Evolutionary conservation across 2,888 invertebrate species (phyloP).

Genomic region (Platynereis dumerilii): DNA sequence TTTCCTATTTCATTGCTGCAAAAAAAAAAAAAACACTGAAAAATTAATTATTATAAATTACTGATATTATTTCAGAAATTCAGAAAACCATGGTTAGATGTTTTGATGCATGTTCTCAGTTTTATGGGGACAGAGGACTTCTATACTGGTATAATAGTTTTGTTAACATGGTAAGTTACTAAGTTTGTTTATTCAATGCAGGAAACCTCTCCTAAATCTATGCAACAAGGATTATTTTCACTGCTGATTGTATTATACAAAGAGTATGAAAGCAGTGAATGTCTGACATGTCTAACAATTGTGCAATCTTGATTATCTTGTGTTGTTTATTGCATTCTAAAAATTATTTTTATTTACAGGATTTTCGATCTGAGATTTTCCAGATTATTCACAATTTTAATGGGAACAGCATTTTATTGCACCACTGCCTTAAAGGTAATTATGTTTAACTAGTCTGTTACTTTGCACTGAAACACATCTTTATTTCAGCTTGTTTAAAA

Average conservation of each 20-base stretch:
- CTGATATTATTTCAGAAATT: constrained; percentile 22
- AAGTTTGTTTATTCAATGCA: no score
- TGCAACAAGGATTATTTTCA: no score
- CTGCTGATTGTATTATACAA: background rate
- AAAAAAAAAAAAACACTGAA: no score
- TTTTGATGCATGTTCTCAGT: constrained; percentile 12
- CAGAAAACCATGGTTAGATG: constrained; percentile 11
- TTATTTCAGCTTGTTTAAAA: no score
- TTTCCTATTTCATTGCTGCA: no score
- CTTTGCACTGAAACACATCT: background rate
- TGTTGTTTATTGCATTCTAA: background rate
- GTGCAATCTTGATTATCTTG: background rate
- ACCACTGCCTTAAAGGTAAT: constrained; percentile 20
- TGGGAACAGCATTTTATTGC: constrained; percentile 19
- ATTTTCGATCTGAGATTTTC: constrained; percentile 17
- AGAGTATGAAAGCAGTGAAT: background rate
- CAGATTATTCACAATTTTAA: constrained; percentile 21
- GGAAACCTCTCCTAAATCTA: no score
- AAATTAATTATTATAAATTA: no score
- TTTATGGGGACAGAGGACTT: constrained; percentile 24
- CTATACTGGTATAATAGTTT: constrained; percentile 13
- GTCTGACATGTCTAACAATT: background rate
- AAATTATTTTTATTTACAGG: constrained; percentile 18
- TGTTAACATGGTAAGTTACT: constrained; percentile 19
- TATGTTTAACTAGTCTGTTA: background rate